Percentiles rank a stretch among this genome's conserved stretches.
phyloP scores from a whole-genome alignment of 2,888 invertebrate genomes.

The Coleophora deauratella region DNA sequence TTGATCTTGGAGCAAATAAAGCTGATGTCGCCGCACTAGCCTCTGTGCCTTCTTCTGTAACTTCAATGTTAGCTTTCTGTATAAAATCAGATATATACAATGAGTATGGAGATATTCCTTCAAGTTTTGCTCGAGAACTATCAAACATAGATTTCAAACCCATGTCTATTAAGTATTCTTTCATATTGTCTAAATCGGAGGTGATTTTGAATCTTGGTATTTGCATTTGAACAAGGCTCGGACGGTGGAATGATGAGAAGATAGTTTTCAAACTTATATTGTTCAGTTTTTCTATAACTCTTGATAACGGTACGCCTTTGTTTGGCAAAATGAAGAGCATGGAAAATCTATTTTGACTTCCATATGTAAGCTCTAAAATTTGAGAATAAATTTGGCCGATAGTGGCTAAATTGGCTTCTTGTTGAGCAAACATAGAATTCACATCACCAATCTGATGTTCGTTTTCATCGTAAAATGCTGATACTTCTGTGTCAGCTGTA shows the following conservation, averaged over 20 bases:
- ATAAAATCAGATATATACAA: constrained; percentile 44
- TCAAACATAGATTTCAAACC: constrained; percentile 48
- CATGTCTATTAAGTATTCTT: constrained; percentile 54
- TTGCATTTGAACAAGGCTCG: constrained; percentile 40
- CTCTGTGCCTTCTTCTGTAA: constrained; percentile 50
- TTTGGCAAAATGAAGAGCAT: constrained; percentile 78
- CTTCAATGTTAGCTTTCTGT: constrained; percentile 56
- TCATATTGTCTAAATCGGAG: constrained; percentile 61
- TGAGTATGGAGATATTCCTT: constrained; percentile 33
- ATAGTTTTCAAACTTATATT: constrained; percentile 56
- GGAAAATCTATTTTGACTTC: constrained; percentile 53
- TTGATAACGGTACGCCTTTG: constrained; percentile 42
- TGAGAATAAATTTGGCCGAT: constrained; percentile 31
- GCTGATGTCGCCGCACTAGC: constrained; percentile 36
- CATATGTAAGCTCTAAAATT: constrained; percentile 53
- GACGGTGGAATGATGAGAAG: constrained; percentile 39
- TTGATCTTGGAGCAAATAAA: constrained; percentile 24
- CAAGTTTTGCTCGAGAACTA: constrained; percentile 30
- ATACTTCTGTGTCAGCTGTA: constrained; percentile 33
- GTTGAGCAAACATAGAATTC: constrained; percentile 40
- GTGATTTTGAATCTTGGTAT: constrained; percentile 75
- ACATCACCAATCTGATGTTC: constrained; percentile 41
- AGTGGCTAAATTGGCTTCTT: constrained; percentile 25
- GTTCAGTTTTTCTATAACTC: constrained; percentile 64
- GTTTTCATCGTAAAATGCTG: constrained; percentile 40